Conservation (phyloP, 2,888 invertebrate genomes). For the Pristionchus japonicus region DNA sequence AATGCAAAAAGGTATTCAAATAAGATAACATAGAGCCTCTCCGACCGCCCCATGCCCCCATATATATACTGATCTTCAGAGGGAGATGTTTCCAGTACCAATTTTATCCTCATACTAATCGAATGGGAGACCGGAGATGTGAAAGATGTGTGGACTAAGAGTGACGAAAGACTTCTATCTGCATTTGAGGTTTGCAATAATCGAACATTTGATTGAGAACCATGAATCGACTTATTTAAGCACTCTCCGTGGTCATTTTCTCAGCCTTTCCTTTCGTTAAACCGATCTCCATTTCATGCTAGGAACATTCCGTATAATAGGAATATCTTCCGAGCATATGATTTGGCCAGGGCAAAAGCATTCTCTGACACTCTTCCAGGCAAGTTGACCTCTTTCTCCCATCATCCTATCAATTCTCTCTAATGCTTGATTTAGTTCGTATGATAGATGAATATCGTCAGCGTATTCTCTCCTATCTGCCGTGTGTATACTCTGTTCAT, state of each 20-base stretch:
- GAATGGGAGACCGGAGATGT: conserved; percentile 28
- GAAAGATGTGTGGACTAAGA: background rate
- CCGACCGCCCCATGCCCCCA: too few species aligned
- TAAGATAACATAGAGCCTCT: too few species aligned
- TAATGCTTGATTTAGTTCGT: background rate
- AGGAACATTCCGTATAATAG: conserved; percentile 24
- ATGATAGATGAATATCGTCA: conserved; percentile 22
- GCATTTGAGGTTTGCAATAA: conserved; percentile 32
- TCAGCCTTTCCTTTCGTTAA: background rate
- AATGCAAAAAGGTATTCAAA: conserved; percentile 15
- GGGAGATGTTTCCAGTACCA: background rate
- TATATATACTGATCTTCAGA: background rate
- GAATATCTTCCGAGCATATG: background rate
- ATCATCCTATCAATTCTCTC: background rate
- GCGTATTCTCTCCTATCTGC: conserved; percentile 26
- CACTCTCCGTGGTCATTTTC: conserved; percentile 30
- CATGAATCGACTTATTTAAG: background rate
- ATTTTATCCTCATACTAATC: background rate
- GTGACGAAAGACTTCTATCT: background rate
- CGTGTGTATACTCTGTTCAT: conserved; percentile 19
- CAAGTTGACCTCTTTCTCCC: background rate
- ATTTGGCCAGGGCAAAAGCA: background rate
- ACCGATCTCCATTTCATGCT: conserved; percentile 5
- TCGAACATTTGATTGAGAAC: background rate
- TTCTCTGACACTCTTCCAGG: background rate